Evolutionary conservation across 2,113 vertebrate genomes (phyloP), one percentile per base, ranked within the genome.

Genomic region (Motacilla tschutschensis): DNA sequence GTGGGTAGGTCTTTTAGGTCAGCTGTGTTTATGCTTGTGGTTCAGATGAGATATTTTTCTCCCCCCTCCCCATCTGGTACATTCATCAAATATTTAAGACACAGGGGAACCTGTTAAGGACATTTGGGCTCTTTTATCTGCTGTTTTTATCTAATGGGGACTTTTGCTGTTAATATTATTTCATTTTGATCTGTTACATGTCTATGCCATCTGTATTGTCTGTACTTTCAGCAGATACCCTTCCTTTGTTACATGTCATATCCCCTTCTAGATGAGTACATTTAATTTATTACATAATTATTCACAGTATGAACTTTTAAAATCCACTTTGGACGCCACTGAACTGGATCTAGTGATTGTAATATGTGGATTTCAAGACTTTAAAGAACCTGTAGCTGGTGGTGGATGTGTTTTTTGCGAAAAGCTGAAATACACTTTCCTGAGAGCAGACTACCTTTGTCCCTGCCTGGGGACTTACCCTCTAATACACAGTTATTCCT

Each of bases 81-180:
- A 78, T 38, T 84, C 83, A 92, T 96, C 87, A 96, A 96, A 95
- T 87, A 95, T 88, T 94, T 85, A 96, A 95, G 67, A 76, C 19
- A 41, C 12, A 33, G 51, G 54, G 55, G 75, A 91, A 79, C 44
- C 46, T 78, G 19, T 78, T 89, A 58, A 43, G 69, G 76, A 40
- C 71, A 79, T 71, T 89, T 79, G 24, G 35, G 59, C 48, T 85
- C 60, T 81, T 88, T 88, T 75, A 40, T 69, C 5, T 8, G 41
- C 38, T 48, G 18, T 55, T 10, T 81, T 87, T 93, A 48, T 69
- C 48, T 38, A 54, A 44, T 35, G 36, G 28, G 8, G 11, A 71
- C 14, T 55, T 82, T 44, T 44, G 10, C 36, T 66, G 11, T 71
- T 85, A 62, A n/a, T 67, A 35, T 66, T 90, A 84, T 64, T 76